Evolutionary conservation across 1,140 invertebrate species (phyloP), one percentile per base, ranked within the genome.

Genomic region (Pectinophora gossypiella): DNA sequence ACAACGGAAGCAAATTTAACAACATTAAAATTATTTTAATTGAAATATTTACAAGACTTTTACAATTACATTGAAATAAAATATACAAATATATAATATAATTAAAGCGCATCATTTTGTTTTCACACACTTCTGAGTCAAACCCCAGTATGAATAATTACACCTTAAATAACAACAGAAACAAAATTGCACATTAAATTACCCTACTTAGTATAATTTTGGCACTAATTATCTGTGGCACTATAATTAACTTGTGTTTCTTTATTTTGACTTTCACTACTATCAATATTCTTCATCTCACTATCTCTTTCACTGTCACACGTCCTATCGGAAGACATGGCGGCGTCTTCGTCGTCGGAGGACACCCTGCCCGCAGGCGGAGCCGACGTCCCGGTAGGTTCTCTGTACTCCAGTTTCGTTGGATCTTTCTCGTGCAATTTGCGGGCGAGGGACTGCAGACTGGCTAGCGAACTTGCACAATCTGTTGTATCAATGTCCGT

Each of bases 401-500:
- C 90, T 74, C 91, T 89, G 46, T 92, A 91, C 51, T 90, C 90
- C 56, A 94, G 76, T 81, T 94, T 94, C 16, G 87, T 90, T 0
- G 95, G 94, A 85, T 96, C 94, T 68, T 95, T 95, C 48, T 95
- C 93, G 72, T 95, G 94, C 40, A 97, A 87, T 66, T 94, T 94
- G 64, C 94, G 92, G 42, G 95, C 95, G 64, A 97, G 86, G 57
- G 91, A 81, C 91, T 95, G 88, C 12, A 91, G 89, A 85, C 96
- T 97, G 65, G 94, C 93, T 54, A 98, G 89, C 56, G 96, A 97
- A 89, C 96, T 96, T 72, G 96, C 94, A 89, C 96, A 98, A 87
- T 98, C 97, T 18, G 95, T 95, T 1, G 96, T 97, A 78, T 97
- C 96, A 68, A 97, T 98, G 83, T 97, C 96, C 57, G 95, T 97